Conservation (phyloP, 1,140 invertebrate species). For the Phymorhynchus buccinoides region DNA sequence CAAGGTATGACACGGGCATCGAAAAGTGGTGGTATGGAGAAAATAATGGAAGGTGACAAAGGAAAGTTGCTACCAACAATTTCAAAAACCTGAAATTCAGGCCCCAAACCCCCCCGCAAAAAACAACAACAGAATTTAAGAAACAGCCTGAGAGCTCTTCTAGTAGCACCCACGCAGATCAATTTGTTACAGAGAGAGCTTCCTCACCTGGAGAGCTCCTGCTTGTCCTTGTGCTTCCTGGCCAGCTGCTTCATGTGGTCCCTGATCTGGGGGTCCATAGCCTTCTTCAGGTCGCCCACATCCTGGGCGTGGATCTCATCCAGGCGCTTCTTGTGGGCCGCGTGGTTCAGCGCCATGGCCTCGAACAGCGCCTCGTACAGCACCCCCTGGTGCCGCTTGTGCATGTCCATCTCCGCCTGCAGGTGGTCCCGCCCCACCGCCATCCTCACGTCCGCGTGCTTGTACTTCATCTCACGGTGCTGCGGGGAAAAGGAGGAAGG, state of each 20-base stretch:
- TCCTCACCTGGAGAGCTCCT: conserved; percentile 83
- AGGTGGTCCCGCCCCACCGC: conserved; percentile 82
- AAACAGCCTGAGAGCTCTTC: too few relatives aligned
- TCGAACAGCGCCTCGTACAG: conserved; percentile 82
- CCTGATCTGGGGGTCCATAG: conserved; percentile 85
- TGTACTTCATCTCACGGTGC: conserved; percentile 75
- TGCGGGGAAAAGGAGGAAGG: conserved; percentile 49
- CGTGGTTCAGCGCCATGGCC: conserved; percentile 84
- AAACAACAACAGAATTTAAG: not conserved
- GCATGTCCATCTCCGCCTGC: conserved; percentile 83
- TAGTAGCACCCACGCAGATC: too few relatives aligned
- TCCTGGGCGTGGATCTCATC: conserved; percentile 72
- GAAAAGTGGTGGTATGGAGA: too few relatives aligned
- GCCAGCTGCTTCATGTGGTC: conserved; percentile 88
- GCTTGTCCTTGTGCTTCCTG: conserved; percentile 88
- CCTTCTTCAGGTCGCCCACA: conserved; percentile 85
- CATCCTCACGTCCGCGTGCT: conserved; percentile 81
- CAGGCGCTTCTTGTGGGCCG: conserved; percentile 82
- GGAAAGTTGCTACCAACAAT: too few relatives aligned
- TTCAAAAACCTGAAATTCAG: too few relatives aligned
- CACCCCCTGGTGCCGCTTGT: conserved; percentile 87
- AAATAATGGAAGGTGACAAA: too few relatives aligned
- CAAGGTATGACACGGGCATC: too few relatives aligned
- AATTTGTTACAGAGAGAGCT: too few relatives aligned
- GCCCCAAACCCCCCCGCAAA: too few relatives aligned